Percentiles rank a stretch among this genome's conserved stretches.
Evolutionary conservation across 1,140 invertebrate species (phyloP).

Genomic region (Drosophila albomicans): DNA sequence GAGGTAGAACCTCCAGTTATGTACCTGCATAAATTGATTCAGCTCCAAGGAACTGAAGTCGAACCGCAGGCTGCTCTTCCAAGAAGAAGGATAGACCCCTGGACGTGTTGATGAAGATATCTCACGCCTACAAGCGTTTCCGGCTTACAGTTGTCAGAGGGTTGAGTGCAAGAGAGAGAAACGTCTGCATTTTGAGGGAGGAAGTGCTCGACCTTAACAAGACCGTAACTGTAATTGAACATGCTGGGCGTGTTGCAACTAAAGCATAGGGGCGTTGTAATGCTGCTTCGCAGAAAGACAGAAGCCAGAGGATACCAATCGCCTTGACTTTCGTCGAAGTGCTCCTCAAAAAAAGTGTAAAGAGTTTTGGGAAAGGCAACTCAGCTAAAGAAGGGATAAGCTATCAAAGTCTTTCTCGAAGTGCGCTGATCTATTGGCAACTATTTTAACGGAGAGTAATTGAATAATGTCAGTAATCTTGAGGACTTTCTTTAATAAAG

Average conservation of each 20-base stretch:
- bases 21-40: slow-evolving; percentile 68
- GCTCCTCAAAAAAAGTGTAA: neutral
- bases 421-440: too few species aligned
- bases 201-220: slow-evolving; percentile 7
- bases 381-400: neutral
- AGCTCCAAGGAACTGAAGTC: slow-evolving; percentile 30
- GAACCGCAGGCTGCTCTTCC: slow-evolving; percentile 37
- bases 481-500: too few species aligned
- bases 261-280: neutral
- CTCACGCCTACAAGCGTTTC: slow-evolving; percentile 77
- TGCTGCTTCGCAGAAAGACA: slow-evolving; percentile 26
- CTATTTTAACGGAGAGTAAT: too few species aligned
- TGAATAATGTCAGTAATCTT: too few species aligned
- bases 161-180: neutral
- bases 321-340: slow-evolving; percentile 13
- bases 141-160: slow-evolving; percentile 55
- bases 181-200: neutral
- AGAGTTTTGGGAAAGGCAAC: neutral
- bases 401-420: neutral
- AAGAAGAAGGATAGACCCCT: slow-evolving; percentile 54
- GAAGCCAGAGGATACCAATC: neutral
- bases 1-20: neutral
- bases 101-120: slow-evolving; percentile 64
- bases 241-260: neutral
- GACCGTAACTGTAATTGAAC: slow-evolving; percentile 8